Base-by-base conservation (phyloP, 2,113 vertebrate genomes). In the Notarius lentiginosus region DNA sequence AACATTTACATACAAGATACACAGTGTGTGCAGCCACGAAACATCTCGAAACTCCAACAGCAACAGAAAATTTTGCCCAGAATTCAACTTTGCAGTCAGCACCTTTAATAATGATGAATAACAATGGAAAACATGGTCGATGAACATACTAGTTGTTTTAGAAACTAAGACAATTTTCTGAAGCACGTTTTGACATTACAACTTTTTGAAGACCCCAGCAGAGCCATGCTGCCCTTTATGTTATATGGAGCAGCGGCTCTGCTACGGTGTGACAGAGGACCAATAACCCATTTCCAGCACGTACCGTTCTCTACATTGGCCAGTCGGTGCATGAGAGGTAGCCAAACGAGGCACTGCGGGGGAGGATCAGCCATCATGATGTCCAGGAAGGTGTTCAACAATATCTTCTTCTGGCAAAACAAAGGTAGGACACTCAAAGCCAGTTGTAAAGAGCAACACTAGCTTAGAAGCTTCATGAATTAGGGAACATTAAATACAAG, bases 341-440 rank as follows among this genome's bases (percentile, higher is more conserved):
- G 94, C 98, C 98, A 99, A 56, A 99, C 98, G 91, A 99, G 97
- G 96, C 97, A 99, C 96, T 99, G 98, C 18, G 98, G 98, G 55
- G 98, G 98, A 11, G 98, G 98, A 49, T 99, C 98, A 0, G 97
- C 97, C 97, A 97, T 99, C 94, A 99, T 87, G 0, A 97, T 96
- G 89, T 99, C 98, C 93, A 99, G 91, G 92, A 99, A 99, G 90
- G 95, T 97, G 93, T 99, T 99, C 82, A 99, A 93, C 93, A 93
- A 95, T 85, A 99, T 96, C 95, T 99, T 99, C 91, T 97, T 99
- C 98, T 99, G 95, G 87, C 72, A 88, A 89, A 89, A 51, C 14
- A 88, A 47, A 82, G 70, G 73, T 83, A 65, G 85, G 79, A 87
- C 83, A 73, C 11, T 75, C n/a, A 82, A 72, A 84, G 87, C 15